A percentile compares a stretch with the other conserved stretches of the same genome.
Conservation (phyloP, 2,888 invertebrate genomes). For the Patella pellucida region DNA sequence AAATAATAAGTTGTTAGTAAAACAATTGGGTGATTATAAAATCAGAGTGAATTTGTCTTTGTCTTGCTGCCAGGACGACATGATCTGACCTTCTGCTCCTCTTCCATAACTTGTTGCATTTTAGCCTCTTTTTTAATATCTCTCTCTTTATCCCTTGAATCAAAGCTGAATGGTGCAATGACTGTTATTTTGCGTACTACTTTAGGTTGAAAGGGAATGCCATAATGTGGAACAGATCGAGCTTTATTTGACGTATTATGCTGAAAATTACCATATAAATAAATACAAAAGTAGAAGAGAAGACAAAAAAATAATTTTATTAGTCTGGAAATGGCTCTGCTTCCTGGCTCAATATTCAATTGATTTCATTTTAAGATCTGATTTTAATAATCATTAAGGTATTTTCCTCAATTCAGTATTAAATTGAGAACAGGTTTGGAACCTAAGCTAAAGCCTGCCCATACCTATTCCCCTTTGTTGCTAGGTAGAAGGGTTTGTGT, state of each 20-base stretch:
- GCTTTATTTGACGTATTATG: slow-evolving; percentile 17
- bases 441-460: too few relatives aligned
- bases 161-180: slow-evolving; percentile 80
- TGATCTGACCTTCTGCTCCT: slow-evolving; percentile 69
- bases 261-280: neutral
- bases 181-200: slow-evolving; percentile 56
- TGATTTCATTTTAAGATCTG: too few relatives aligned
- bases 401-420: too few relatives aligned
- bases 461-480: too few relatives aligned
- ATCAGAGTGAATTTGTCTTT: neutral
- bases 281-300: neutral
- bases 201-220: slow-evolving; percentile 62
- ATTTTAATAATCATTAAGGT: too few relatives aligned
- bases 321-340: too few relatives aligned
- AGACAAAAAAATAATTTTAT: too few relatives aligned
- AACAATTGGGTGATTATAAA: neutral
- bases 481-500: too few relatives aligned
- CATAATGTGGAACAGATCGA: slow-evolving; percentile 55
- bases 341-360: too few relatives aligned
- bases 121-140: slow-evolving; percentile 76
- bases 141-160: slow-evolving; percentile 76
- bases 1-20: neutral
- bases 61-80: neutral
- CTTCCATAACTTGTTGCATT: slow-evolving; percentile 73
- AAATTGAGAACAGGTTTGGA: too few relatives aligned